Evolutionary conservation across 2,888 invertebrate genomes (phyloP).

Genomic region (Drosophila gaucha): DNA sequence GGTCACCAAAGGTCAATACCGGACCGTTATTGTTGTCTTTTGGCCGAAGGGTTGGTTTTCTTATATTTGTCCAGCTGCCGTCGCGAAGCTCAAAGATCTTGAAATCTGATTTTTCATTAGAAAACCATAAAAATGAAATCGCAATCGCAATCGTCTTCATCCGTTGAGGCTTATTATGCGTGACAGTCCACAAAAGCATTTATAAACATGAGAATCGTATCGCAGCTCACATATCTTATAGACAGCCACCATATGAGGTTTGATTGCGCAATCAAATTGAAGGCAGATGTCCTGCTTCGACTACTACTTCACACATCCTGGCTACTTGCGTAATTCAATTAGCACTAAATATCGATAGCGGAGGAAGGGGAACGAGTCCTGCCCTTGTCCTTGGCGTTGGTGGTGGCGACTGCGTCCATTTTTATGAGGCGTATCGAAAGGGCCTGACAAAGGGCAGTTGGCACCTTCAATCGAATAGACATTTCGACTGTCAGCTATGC

Average conservation of each 20-base stretch:
- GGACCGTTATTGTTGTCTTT: conserved; percentile 56
- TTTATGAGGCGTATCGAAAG: conserved; percentile 72
- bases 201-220: conserved; percentile 62
- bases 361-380: neutral
- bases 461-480: conserved; percentile 44
- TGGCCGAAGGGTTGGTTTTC: conserved; percentile 74
- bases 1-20: conserved; percentile 80
- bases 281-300: conserved; percentile 53
- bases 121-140: conserved; percentile 75
- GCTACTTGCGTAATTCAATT: conserved; percentile 76
- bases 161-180: conserved; percentile 66
- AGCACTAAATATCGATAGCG: conserved; percentile 41
- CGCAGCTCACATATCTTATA: conserved; percentile 42
- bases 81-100: conserved; percentile 55
- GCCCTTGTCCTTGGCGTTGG: conserved; percentile 12
- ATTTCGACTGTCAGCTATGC: conserved; percentile 23
- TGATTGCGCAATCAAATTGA: conserved; percentile 35
- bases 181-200: conserved; percentile 70
- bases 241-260: conserved; percentile 32
- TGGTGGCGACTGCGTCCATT: conserved; percentile 28
- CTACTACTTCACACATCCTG: conserved; percentile 28
- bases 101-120: conserved; percentile 65
- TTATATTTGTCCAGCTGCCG: conserved; percentile 60
- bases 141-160: conserved; percentile 55
- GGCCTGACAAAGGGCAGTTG: conserved; percentile 36